Base-by-base conservation (phyloP, 2,113 vertebrate genomes). In the Cyanoramphus novaezelandiae region DNA sequence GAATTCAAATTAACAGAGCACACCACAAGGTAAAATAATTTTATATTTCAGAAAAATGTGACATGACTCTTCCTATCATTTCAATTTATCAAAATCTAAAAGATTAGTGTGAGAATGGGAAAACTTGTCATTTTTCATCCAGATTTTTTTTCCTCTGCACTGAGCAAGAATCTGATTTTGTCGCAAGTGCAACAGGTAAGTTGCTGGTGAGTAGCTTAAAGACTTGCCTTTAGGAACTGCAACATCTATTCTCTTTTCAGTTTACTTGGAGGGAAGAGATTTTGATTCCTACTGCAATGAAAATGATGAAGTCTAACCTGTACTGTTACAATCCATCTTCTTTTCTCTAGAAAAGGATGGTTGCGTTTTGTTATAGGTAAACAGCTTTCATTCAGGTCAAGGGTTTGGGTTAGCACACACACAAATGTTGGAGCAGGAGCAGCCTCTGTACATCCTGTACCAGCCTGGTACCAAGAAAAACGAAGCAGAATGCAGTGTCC, bases 21-120 rank as follows among this genome's bases (percentile, higher is more conserved):
- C 31, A 69, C 31, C 59, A 59, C 50, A 85, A 44, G 33, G 37
- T 43, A 60, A 88, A 67, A 27, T 18, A 44, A 81, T 65, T 78
- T 46, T 13, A 7, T 28, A 11, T 78, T 82, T 77, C 57, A 85
- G 50, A 87, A 93, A 84, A 95, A 79, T 5, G 50, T 29, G 78
- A 91, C 43, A 23, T 3, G 29, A 94, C 44, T 80, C 44, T 67
- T 68, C 31, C 69, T 44, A 87, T 33, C 4, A 3, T 59, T 81
- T 90, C 24, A 2, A 55, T 85, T 55, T 24, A 82, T 62, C 75
- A 86, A 67, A 82, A 76, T 62, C 41, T 62, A 24, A 52, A 79
- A 79, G 80, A 76, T 60, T 35, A 82, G 57, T 14, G 53, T 47
- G 85, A 85, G 77, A 95, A 97, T 33, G 13, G 75, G 82, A 95